Evolutionary conservation across 1,140 invertebrate genomes (phyloP), one percentile per base, ranked within the genome.

Genomic region (Diprion similis): DNA sequence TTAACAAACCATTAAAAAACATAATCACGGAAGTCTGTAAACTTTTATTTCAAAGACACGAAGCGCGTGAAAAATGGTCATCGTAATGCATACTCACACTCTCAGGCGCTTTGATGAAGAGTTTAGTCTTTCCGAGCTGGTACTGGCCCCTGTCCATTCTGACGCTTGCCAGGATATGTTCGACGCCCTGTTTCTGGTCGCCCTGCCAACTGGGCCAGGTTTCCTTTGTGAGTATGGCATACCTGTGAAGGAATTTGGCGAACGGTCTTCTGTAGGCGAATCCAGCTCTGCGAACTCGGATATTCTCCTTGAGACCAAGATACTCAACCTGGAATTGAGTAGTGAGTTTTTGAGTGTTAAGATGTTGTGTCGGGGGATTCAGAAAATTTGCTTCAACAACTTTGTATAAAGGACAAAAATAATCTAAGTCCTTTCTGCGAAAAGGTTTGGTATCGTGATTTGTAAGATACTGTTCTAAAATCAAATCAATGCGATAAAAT

Each of bases 101-200:
- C 88, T 94, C 93, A 13, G 93, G 93, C 71, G 93, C 93, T 84
- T 95, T 95, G 68, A 95, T 90, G 79, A 95, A 95, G 13, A 95
- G 89, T 87, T 95, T 95, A 0, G 91, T 91, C 73, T 88, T 89
- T 11, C 94, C 94, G 11, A 95, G 85, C 79, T 95, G 93, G 79
- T 90, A 95, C 78, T 95, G 92, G n/a, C 89, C 89, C 9, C 73
- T 78, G 64, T 93, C 91, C 81, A 95, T 92, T 76, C 91, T 90
- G 6, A 91, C 89, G 48, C 86, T 88, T 0, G 83, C 83, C 84
- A 94, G 88, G 73, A 95, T 92, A 78, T 90, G 88, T 64, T 91
- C 82, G 19, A 93, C 89, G 10, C 92, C 93, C 75, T 90, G 84
- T 73, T 83, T 88, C 8, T 89, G 85, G 67, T 93, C 90, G 0